Evolutionary conservation across 2,113 vertebrate genomes (phyloP), one percentile per base, ranked within the genome.

Genomic region (Psettodes erumei): DNA sequence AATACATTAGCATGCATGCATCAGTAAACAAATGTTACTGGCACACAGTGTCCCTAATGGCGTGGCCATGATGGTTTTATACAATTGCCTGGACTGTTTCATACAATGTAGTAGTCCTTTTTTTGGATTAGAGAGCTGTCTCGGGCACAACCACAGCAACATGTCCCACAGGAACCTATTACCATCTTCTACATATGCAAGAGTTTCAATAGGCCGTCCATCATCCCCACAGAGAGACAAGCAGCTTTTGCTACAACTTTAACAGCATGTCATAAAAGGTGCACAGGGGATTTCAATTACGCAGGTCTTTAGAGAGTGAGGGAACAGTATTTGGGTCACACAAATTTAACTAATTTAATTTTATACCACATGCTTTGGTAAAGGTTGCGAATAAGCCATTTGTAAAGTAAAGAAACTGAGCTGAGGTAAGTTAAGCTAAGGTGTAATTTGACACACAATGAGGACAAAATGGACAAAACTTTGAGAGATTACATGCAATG

Each of bases 111-210:
- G 32, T 62, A 85, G 88, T 85, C 70, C 56, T 65, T 6, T 79
- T 73, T 83, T 78, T 38, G 62, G 56, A 88, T 60, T 45, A 65
- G 60, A 74, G 60, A 71, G 78, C 69, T 3, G 45, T 75, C 78
- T 77, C 25, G 32, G 79, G 38, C 69, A 64, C 11, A 33, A 68
- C 69, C 81, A 71, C 62, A 60, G 89, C 76, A 78, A 84, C 82
- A 74, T 21, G 75, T 92, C 91, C 91, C 89, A 79, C 76, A 88
- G 91, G 91, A 90, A 55, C 88, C 86, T 87, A 90, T 92, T 92
- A 90, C 65, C 77, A 87, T 87, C 87, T 66, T 81, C 86, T 89
- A 79, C 86, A 91, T 88, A 92, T 91, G 86, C 88, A 91, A 63
- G 75, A 82, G 86, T 65, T 88, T 76, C 85, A 83, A 82, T 75